Percentiles rank a stretch among this genome's conserved stretches.
Evolutionary conservation across 2,888 invertebrate species (phyloP).

Genomic region (Cheilosia soror): DNA sequence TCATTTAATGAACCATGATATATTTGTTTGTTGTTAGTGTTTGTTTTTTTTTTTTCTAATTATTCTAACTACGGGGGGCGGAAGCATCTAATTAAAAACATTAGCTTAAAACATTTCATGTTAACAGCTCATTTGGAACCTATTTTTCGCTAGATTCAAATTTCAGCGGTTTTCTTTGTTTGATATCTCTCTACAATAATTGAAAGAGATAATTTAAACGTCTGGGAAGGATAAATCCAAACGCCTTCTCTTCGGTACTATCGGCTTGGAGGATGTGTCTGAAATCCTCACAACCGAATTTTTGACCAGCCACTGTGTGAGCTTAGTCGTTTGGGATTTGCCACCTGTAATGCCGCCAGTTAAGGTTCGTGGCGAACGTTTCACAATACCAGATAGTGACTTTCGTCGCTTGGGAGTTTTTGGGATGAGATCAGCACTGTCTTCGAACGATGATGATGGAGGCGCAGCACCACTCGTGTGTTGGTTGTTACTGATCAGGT

Average conservation of each 20-base stretch:
- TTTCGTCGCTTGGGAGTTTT: conserved; percentile 80
- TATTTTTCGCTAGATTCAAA: conserved; percentile 26
- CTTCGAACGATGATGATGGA: conserved; percentile 39
- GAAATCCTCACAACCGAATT: conserved; percentile 62
- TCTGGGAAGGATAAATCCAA: conserved; percentile 76
- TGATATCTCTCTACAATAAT: conserved; percentile 23
- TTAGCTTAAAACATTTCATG: conserved; percentile 33
- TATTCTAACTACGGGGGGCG: conserved; percentile 69
- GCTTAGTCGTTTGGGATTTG: conserved; percentile 79
- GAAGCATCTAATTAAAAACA: conserved; percentile 44
- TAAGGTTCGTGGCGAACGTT: conserved; percentile 50
- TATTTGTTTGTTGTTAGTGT: conserved; percentile 46
- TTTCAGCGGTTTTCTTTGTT: conserved; percentile 10
- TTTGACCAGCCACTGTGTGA: conserved; percentile 81
- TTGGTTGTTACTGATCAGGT: conserved; percentile 78
- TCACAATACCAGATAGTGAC: conserved; percentile 64
- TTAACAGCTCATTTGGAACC: conserved; percentile 28
- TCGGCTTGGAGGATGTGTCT: conserved; percentile 33
- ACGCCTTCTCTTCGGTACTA: conserved; percentile 65
- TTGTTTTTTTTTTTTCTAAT: conserved; percentile 72
- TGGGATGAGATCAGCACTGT: conserved; percentile 65
- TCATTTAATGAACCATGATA: conserved; percentile 50
- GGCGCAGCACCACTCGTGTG: conserved; percentile 18
- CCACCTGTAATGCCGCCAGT: conserved; percentile 7
- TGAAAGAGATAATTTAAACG: conserved; percentile 32